phyloP scores from a whole-genome alignment of 1,140 invertebrate species.

The Trichomalopsis sarcophagae region DNA sequence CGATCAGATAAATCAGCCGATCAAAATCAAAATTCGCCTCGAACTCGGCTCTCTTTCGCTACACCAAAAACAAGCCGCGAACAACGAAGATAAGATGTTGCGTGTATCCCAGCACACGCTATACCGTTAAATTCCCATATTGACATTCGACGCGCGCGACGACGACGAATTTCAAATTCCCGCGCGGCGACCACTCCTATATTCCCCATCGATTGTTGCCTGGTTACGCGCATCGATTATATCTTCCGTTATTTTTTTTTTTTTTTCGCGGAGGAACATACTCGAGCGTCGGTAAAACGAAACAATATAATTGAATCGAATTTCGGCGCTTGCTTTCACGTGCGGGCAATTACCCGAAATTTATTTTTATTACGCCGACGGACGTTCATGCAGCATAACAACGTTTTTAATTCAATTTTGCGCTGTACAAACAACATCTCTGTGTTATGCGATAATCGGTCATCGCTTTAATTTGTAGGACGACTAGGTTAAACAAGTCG shows the following conservation, averaged over 20 bases:
- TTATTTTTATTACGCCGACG: constrained; percentile 40
- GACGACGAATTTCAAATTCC: constrained; percentile 30
- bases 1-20: not conserved
- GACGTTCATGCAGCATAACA: constrained; percentile 14
- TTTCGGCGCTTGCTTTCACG: not conserved
- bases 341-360: constrained; percentile 39
- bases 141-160: constrained; percentile 31
- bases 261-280: no score
- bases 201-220: not conserved
- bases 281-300: not conserved
- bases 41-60: not conserved
- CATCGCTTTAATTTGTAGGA: no score
- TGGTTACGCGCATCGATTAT: not conserved
- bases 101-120: not conserved
- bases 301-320: constrained; percentile 14
- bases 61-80: not conserved
- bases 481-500: constrained; percentile 32
- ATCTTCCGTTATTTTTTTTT: not conserved
- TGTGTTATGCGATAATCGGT: no score
- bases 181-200: constrained; percentile 34
- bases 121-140: constrained; percentile 48
- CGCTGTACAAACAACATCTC: no score
- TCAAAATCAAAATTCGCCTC: not conserved
- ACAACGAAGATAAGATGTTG: constrained; percentile 11
- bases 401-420: constrained; percentile 10